phyloP scores from a whole-genome alignment of 2,113 vertebrate genomes.

The human (Homo sapiens) region GRCh38 chr16:58473501-58474000 shows the following conservation, averaged over 20 bases:
- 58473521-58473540: not conserved
- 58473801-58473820: not conserved
- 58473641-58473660: accelerated
- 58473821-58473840: not conserved
- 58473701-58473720: not conserved
- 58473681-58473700: too few species aligned
- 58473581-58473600: not conserved
- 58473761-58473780: not conserved
- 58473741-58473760: not conserved
- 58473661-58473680: accelerated
- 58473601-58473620: not conserved
- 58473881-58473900: not conserved
- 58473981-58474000: not conserved
- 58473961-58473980: accelerated
- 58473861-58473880: not conserved
- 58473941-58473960: not conserved
- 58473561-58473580: not conserved
- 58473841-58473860: not conserved
- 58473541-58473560: not conserved
- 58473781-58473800: too few species aligned
- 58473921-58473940: accelerated
- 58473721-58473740: accelerated
- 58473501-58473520: not conserved
- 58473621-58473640: not conserved
- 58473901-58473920: not conserved